Base-by-base conservation (phyloP, 2,888 invertebrate genomes). In the Miltochrista miniata region DNA sequence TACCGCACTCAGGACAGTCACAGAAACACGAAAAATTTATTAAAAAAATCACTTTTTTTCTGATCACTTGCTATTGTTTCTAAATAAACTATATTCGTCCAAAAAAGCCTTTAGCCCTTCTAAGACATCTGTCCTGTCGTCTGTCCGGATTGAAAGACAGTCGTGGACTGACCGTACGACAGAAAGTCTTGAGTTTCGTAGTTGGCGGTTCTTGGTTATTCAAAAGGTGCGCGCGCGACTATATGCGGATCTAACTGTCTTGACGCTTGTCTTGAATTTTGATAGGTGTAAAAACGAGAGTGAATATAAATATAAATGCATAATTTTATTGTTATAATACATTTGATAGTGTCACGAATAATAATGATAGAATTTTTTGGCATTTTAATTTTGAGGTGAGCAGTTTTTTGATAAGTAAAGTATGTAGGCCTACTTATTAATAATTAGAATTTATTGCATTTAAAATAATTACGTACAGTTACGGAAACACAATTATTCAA, bases 271-370 rank as follows among this genome's bases (percentile, higher is more conserved):
- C 68, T 54, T 81, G 87, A 85, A 89, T 87, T 84, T 83, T 84
- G 77, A 88, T 85, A 73, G 61, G 59, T 49, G 56, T 76, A 81
- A 85, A 89, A 90, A 76, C 77, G 88, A 90, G 87, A 90, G 90
- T 89, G 82, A 52, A 72, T 69, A n/a, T n/a, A n/a, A n/a, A n/a
- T 64, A 70, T 57, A 57, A 44, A 54, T 65, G 59, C 55, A 62
- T 65, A 61, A 47, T 64, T 66, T 61, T 67, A 56, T 59, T 56
- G 45, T 56, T 59, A 60, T 59, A 44, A 13, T 54, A 58, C 24
- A 41, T 51, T 61, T 50, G 45, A 39, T 59, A 56, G 45, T 51
- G 41, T 54, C 7, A 24, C 31, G 37, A 41, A 50, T 43, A 36
- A 14, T 14, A 36, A 36, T 36, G 36, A 9, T 15, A 14, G 2